Evolutionary conservation across 1,140 invertebrate species (phyloP), one percentile per base, ranked within the genome.

Genomic region (Thalassaphorura encarpata): DNA sequence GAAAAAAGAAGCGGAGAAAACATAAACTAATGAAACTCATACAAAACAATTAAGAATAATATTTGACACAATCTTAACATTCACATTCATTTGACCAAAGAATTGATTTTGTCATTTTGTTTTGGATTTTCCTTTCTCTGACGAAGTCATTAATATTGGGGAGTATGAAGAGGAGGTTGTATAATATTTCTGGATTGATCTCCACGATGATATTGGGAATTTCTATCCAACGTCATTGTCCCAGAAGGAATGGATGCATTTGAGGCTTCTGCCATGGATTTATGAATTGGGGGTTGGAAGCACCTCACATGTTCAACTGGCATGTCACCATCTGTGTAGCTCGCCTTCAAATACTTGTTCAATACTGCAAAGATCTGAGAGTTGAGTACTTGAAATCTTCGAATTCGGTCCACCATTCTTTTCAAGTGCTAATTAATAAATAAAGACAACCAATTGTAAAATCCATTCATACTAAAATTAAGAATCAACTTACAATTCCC

Each of bases 351-450:
- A 75, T 95, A 97, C 71, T 97, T 96, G 72, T 95, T 93, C 27
- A 99, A 77, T 40, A 95, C 87, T 19, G 93, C 89, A 76, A 99
- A 98, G 56, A 99, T 97, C 76, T 99, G 95, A 45, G 91, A 96
- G 75, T 99, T 99, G 40, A 98, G 76, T 55, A 98, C 92, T 77
- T 99, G 95, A 74, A 98, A 97, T 53, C 95, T 81, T 49, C 95
- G 79, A 66, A 99, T 96, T 61, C 96, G 80, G 73, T 99, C 95
- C 45, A 97, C 92, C 90, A 99, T 96, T 54, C 87, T 79, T 69
- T 96, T 96, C 62, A 99, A 75, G 65, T 88, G 86, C 92, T 97
- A 69, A n/a, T n/a, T n/a, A n/a, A n/a, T 24, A 77, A 77, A 43
- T 63, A 61, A 58, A 57, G 60, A 64, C 69, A 68, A 42, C 1